Evolutionary conservation across 2,888 invertebrate genomes (phyloP).

Genomic region (Lithosia quadra): DNA sequence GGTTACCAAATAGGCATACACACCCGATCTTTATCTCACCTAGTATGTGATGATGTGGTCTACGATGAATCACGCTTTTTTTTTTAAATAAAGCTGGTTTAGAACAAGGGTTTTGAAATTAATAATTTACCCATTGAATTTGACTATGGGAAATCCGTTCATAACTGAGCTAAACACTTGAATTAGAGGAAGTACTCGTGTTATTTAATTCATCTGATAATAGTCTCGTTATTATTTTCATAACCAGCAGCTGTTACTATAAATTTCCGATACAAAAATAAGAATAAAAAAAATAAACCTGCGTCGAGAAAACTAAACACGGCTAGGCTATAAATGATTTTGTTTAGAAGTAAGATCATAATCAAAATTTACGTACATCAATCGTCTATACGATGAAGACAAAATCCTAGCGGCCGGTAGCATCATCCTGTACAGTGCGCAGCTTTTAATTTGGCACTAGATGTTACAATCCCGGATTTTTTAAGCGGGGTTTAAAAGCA

Average conservation of each 20-base stretch:
- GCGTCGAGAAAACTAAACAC: background rate
- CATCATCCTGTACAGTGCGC: background rate
- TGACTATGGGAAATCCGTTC: too few relatives aligned
- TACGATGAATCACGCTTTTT: too few relatives aligned
- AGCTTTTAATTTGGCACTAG: background rate
- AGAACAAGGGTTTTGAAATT: too few relatives aligned
- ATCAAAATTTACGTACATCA: slow-evolving; percentile 3
- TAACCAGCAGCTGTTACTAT: background rate
- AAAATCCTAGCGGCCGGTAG: slow-evolving; percentile 5
- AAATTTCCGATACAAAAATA: background rate
- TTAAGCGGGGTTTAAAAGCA: too few relatives aligned
- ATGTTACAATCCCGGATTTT: too few relatives aligned
- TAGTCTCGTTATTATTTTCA: background rate
- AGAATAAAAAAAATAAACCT: background rate
- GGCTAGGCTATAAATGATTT: background rate
- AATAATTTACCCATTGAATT: too few relatives aligned
- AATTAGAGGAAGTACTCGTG: background rate
- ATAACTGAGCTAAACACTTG: too few relatives aligned
- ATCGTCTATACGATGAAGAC: background rate
- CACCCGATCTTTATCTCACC: too few relatives aligned
- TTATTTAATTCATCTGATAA: background rate
- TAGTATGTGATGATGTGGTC: too few relatives aligned
- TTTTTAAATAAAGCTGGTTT: too few relatives aligned
- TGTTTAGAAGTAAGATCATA: background rate
- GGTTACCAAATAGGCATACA: too few relatives aligned